Evolutionary conservation across 2,113 vertebrate species (phyloP).

Genomic region (Girardinichthys multiradiatus): DNA sequence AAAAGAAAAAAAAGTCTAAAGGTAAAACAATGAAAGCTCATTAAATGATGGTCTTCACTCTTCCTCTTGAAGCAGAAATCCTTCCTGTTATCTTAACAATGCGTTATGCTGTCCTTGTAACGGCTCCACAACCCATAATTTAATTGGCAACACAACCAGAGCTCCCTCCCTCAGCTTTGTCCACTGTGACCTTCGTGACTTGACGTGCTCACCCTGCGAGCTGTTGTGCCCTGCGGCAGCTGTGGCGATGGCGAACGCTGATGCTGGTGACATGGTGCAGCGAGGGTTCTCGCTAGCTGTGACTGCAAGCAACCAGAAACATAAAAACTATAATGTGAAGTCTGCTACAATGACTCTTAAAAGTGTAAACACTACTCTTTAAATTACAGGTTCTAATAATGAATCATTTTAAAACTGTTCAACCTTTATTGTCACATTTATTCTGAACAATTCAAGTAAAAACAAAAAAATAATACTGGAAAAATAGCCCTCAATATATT

Average conservation of each 20-base stretch:
- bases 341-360: neutral
- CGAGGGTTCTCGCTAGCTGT: slow-evolving; percentile 85
- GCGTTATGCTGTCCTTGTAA: neutral
- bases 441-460: too few species aligned
- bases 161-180: neutral
- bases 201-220: slow-evolving; percentile 84
- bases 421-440: too few species aligned
- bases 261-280: slow-evolving; percentile 90
- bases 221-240: slow-evolving; percentile 92
- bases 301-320: slow-evolving; percentile 69
- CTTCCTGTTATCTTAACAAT: neutral
- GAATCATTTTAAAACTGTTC: too few species aligned
- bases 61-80: neutral
- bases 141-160: neutral
- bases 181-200: slow-evolving; percentile 6
- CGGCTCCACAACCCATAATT: neutral
- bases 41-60: neutral
- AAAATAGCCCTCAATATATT: too few species aligned
- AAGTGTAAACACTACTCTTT: neutral
- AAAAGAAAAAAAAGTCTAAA: neutral
- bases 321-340: neutral
- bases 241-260: slow-evolving; percentile 95
- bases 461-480: too few species aligned
- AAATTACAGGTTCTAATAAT: neutral
- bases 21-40: neutral